phyloP scores from a whole-genome alignment of 2,113 vertebrate genomes.

The Colinus virginianus region DNA sequence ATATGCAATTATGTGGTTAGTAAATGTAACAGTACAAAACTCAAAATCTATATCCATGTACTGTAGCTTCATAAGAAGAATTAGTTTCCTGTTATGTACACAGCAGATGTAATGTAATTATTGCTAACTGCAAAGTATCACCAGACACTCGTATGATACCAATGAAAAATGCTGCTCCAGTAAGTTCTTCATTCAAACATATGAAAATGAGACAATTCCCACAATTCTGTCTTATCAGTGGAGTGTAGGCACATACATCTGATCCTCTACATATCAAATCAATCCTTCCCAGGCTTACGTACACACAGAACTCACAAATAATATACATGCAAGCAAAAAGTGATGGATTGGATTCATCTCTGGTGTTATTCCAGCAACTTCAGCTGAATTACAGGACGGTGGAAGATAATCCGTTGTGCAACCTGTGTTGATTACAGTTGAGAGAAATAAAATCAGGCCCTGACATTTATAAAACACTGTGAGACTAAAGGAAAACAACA shows the following conservation, averaged over 20 bases:
- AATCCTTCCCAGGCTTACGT: background rate
- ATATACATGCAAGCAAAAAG: background rate
- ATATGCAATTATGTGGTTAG: conserved; percentile 44
- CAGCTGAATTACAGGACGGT: background rate
- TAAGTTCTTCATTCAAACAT: conserved; percentile 15
- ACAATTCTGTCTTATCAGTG: conserved; percentile 21
- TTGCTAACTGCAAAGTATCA: conserved; percentile 40
- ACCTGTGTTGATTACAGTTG: background rate
- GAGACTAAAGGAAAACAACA: conserved; percentile 16
- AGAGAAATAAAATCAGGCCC: conserved; percentile 6
- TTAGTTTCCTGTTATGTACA: conserved; percentile 29
- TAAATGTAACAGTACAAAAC: conserved; percentile 35
- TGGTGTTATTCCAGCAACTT: background rate
- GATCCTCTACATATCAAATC: conserved; percentile 4
- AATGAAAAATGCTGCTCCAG: conserved; percentile 41
- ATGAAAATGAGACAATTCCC: conserved; percentile 30
- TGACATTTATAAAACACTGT: background rate
- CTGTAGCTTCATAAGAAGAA: conserved; percentile 1
- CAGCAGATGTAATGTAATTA: conserved; percentile 72
- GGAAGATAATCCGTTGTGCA: background rate
- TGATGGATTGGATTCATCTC: background rate
- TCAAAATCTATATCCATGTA: conserved; percentile 8
- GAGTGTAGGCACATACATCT: background rate
- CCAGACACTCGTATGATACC: background rate
- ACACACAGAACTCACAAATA: background rate